Base-by-base conservation (phyloP, 2,113 vertebrate species). In the Xenopus laevis region DNA sequence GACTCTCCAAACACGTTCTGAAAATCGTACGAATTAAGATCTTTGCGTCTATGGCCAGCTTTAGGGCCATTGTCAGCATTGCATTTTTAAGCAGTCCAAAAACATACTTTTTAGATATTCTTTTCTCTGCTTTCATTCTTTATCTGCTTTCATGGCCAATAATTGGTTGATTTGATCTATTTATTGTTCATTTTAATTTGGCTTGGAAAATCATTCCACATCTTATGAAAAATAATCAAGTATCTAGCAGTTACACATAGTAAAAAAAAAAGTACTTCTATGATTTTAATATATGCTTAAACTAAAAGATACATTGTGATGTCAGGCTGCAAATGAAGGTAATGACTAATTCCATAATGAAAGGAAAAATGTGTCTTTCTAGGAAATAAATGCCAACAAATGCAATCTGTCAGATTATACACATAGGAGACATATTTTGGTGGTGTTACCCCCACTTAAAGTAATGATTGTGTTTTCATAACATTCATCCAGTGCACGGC, bases 251-350 rank as follows among this genome's bases (percentile, higher is more conserved):
- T 57, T n/a, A 17, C 16, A n/a, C 16, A 2, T 18, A 57, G 53
- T 57, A n/a, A 9, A 57, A 57, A 57, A 9, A 57, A 57, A 17
- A 57, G n/a, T 57, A 57, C 6, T 57, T 57, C n/a, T 17, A 18
- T 2, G 6, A 57, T 57, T 57, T 57, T 57, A 57, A 9, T 12
- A 57, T 57, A 18, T 16, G 16, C 53, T 57, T 57, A 57, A 57
- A 57, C 53, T n/a, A 57, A 57, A 57, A 57, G 15, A 57, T 57
- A 57, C 6, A 57, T 57, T 57, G 53, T n/a, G 17, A 57, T 57
- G 53, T 3, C 53, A 57, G 53, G 53, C 53, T 57, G 53, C 15
- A 57, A 57, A 57, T 58, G 55, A 58, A 18, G 5, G 17, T 58
- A 58, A 58, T 10, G 55, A 58, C 13, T 18, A 8, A 18, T 58